Percentiles rank a stretch among this genome's conserved stretches.
Evolutionary conservation across 2,797 vertebrate genomes (phyloP).

Genomic region (Poeciliopsis infans): DNA sequence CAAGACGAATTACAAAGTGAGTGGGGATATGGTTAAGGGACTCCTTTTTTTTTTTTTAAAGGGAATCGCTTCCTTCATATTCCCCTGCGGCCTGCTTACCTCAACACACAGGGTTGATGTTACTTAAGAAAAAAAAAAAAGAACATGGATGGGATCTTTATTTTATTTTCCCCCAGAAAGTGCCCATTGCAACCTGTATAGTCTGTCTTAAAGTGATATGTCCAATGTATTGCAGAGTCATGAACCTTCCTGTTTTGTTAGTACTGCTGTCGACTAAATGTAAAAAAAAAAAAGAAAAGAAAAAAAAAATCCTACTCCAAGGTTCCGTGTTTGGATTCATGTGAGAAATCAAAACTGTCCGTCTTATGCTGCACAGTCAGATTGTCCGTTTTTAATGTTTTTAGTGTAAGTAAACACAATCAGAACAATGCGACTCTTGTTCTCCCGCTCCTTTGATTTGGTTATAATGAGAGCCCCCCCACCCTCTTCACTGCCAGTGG

Average conservation of each 20-base stretch:
- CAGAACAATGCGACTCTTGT: slow-evolving; percentile 79
- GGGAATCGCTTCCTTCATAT: slow-evolving; percentile 93
- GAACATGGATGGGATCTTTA: slow-evolving; percentile 56
- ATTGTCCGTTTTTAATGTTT: slow-evolving; percentile 74
- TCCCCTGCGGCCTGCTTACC: slow-evolving; percentile 90
- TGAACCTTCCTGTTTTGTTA: slow-evolving; percentile 76
- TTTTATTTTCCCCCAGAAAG: slow-evolving; percentile 65
- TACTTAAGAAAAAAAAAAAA: slow-evolving; percentile 63
- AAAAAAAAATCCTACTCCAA: slow-evolving; percentile 53
- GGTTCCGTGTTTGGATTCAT: slow-evolving; percentile 76
- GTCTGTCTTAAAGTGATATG: slow-evolving; percentile 75
- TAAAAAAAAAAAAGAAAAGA: slow-evolving; percentile 51
- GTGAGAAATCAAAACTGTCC: slow-evolving; percentile 71
- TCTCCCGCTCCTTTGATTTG: slow-evolving; percentile 85
- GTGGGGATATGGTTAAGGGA: slow-evolving; percentile 92
- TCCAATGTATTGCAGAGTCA: slow-evolving; percentile 74
- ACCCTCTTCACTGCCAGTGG: slow-evolving; percentile 78
- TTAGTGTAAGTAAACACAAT: slow-evolving; percentile 78
- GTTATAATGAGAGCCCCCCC: slow-evolving; percentile 86
- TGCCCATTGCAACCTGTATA: slow-evolving; percentile 76
- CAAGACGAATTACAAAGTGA: slow-evolving; percentile 92
- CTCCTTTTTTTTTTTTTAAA: slow-evolving; percentile 85
- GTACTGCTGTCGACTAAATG: slow-evolving; percentile 67
- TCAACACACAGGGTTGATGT: slow-evolving; percentile 91
- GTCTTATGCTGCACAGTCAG: slow-evolving; percentile 76